Conservation (phyloP, 2,888 invertebrate genomes). For the Cataglyphis cursor region DNA sequence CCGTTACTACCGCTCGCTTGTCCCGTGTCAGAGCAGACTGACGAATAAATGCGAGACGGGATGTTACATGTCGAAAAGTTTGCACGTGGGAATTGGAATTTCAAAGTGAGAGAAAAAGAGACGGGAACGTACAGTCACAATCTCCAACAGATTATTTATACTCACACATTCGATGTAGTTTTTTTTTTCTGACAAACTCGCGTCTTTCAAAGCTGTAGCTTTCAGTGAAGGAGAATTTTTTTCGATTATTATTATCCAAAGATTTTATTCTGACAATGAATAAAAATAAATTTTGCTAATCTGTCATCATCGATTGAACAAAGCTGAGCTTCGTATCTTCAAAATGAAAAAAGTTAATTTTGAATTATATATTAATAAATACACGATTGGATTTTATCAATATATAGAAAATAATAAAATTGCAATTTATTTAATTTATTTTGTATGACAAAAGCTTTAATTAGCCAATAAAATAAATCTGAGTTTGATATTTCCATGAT, state of each 20-base stretch:
- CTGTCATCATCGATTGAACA: neutral
- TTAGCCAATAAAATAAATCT: neutral
- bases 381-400: neutral
- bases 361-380: neutral
- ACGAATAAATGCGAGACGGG: slow-evolving; percentile 44
- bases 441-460: neutral
- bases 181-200: neutral
- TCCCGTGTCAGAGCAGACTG: slow-evolving; percentile 39
- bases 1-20: slow-evolving; percentile 26
- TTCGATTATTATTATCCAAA: neutral
- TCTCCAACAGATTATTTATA: slow-evolving; percentile 44
- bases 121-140: slow-evolving; percentile 1
- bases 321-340: neutral
- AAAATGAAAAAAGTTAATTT: neutral
- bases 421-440: neutral
- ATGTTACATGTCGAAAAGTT: slow-evolving; percentile 52
- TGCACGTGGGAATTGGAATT: slow-evolving; percentile 51
- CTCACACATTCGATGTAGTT: neutral
- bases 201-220: slow-evolving; percentile 2
- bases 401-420: neutral
- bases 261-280: neutral
- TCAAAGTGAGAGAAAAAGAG: neutral
- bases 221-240: neutral
- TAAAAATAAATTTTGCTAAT: neutral
- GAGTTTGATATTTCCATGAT: slow-evolving; percentile 1